Conservation (phyloP, 2,797 vertebrate species). For the Melanotaenia parkinsoni region DNA sequence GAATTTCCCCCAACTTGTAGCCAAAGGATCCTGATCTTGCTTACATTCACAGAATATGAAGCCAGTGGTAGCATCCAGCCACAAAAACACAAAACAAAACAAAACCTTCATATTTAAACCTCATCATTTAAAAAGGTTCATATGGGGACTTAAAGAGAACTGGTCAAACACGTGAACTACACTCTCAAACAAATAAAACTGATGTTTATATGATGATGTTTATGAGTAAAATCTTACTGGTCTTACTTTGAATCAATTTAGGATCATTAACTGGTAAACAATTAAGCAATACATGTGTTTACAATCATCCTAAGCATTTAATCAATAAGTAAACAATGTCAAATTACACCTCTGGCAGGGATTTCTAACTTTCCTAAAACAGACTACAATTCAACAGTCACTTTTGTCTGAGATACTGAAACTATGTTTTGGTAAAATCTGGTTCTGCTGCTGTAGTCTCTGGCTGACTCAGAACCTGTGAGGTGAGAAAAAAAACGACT, state of each 20-base stretch:
- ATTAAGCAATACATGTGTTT: background rate
- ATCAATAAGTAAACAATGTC: background rate
- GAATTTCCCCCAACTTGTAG: constrained; percentile 65
- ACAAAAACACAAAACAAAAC: constrained; percentile 64
- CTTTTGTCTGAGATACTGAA: constrained; percentile 2
- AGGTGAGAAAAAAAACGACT: constrained; percentile 19
- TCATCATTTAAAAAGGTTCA: constrained; percentile 61
- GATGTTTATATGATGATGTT: background rate
- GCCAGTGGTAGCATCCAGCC: constrained; percentile 47
- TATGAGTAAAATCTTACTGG: background rate
- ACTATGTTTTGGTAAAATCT: background rate
- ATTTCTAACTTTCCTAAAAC: background rate
- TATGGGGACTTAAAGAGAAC: constrained; percentile 13
- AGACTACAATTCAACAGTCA: background rate
- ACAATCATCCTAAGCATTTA: background rate
- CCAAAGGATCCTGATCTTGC: constrained; percentile 71
- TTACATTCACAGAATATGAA: constrained; percentile 73
- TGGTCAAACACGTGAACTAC: constrained; percentile 20
- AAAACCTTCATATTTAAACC: constrained; percentile 59
- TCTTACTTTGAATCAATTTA: background rate
- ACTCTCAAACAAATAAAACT: constrained; percentile 13
- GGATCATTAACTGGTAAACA: background rate
- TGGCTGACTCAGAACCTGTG: constrained; percentile 30
- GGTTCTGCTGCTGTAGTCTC: background rate
- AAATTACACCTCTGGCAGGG: background rate